Evolutionary conservation across 2,113 vertebrate genomes (phyloP).

Genomic region (Ochotona curzoniae): DNA sequence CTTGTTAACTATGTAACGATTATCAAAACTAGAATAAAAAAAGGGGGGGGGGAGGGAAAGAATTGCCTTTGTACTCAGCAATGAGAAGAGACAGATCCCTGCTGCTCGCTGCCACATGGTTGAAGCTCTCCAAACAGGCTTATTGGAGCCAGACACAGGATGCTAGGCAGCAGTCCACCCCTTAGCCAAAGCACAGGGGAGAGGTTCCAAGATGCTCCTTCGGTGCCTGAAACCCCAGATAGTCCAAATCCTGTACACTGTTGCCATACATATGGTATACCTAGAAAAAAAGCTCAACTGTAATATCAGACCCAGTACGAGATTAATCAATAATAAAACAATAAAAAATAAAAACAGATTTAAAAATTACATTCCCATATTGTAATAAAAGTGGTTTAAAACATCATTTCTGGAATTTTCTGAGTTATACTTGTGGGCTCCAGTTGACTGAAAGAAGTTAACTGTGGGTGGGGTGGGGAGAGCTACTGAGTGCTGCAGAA

Average conservation of each 20-base stretch:
- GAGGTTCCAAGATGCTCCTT: background rate
- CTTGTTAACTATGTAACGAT: too few species aligned
- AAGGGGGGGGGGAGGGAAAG: background rate
- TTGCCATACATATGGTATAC: background rate
- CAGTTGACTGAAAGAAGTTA: background rate
- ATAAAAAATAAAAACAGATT: too few species aligned
- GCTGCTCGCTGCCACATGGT: background rate
- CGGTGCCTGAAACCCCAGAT: background rate
- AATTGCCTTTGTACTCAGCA: background rate
- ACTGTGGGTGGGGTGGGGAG: background rate
- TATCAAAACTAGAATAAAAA: too few species aligned
- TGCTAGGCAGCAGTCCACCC: background rate
- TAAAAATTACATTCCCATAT: background rate
- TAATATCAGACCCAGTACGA: background rate
- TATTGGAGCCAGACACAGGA: background rate
- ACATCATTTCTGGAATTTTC: conserved; percentile 23
- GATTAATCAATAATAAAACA: background rate
- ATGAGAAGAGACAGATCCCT: background rate
- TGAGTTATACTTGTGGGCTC: background rate
- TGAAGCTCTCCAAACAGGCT: background rate
- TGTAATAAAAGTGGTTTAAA: background rate
- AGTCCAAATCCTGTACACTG: background rate
- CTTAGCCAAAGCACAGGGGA: background rate
- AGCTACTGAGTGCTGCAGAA: too few species aligned
- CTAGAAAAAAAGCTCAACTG: background rate